Evolutionary conservation across 2,797 vertebrate species (phyloP), one percentile per base, ranked within the genome.

Genomic region (Allobates femoralis): DNA sequence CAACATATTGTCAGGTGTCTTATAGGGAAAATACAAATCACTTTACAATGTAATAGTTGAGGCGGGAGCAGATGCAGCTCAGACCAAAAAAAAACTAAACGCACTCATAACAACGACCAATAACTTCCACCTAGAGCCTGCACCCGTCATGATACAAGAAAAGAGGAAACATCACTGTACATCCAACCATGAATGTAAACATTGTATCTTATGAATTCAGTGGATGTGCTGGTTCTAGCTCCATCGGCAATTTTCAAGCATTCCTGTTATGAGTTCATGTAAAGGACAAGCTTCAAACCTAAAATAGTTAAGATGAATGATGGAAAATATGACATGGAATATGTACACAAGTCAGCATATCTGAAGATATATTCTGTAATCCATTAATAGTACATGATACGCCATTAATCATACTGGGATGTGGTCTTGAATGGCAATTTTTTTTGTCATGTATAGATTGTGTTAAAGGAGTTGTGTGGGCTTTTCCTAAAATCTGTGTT

Each of bases 261-360:
- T 79, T 79, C 77, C 56, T 60, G 55, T 26, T 26, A 15, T 46
- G 32, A 79, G 55, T 79, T 79, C 77, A 79, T 56, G 46, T n/a
- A 79, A 79, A 79, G 77, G 77, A 60, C 77, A 79, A 16, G 55
- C 34, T 79, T 79, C 51, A 60, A 26, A 60, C 14, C 41, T 23
- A 60, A 32, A 62, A 79, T 62, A n/a, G 32, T 58, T 8, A 60
- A 58, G 55, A 79, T 80, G 37, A 80, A 62, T 19, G 58, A 66
- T 66, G 58, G 79, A 60, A 79, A 79, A 60, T 37, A 23, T 60
- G 56, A 58, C 15, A 56, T 32, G 55, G 32, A 79, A 60, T 23
- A 56, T 12, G 32, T 34, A 79, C 60, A 79, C 77, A 60, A 41
- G 53, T 41, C 34, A 34, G 12, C 14, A 34, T 2, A n/a, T n/a